phyloP scores from a whole-genome alignment of 1,140 invertebrate species.

The Dreissena polymorpha region DNA sequence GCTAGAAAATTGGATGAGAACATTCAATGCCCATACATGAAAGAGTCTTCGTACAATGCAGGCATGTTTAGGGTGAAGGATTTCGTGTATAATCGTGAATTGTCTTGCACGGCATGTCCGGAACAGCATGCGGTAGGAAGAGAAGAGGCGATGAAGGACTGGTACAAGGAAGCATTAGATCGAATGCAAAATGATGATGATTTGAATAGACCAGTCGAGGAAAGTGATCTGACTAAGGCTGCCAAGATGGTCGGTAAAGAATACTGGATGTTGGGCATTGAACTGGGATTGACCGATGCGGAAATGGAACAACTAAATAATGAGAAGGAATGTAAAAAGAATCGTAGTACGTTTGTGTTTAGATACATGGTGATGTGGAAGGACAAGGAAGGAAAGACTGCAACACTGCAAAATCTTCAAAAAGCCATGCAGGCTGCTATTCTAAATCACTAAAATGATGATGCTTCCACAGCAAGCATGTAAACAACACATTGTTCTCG shows the following conservation, averaged over 20 bases:
- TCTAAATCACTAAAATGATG: too few species aligned
- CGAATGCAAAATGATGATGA: not conserved
- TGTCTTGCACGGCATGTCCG: conserved; percentile 1
- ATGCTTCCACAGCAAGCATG: too few species aligned
- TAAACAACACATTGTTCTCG: too few species aligned
- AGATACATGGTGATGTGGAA: too few species aligned
- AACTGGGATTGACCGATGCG: not conserved
- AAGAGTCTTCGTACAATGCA: not conserved
- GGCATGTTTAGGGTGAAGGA: conserved; percentile 22
- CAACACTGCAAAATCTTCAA: too few species aligned
- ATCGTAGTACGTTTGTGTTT: too few species aligned
- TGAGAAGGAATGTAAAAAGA: too few species aligned
- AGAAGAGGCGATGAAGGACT: conserved; percentile 1
- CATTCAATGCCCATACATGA: conserved; percentile 13
- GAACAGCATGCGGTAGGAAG: not conserved
- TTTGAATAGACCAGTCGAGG: not conserved
- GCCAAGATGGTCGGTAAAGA: not conserved
- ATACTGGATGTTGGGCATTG: not conserved
- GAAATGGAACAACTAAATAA: not conserved
- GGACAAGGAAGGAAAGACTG: too few species aligned
- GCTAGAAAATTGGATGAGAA: conserved; percentile 26
- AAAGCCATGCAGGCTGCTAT: too few species aligned
- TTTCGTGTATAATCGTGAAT: conserved; percentile 9
- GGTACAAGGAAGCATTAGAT: conserved; percentile 6
- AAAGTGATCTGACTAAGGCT: not conserved